Evolutionary conservation across 2,113 vertebrate species (phyloP), one percentile per base, ranked within the genome.

Genomic region (Globicephala melas): DNA sequence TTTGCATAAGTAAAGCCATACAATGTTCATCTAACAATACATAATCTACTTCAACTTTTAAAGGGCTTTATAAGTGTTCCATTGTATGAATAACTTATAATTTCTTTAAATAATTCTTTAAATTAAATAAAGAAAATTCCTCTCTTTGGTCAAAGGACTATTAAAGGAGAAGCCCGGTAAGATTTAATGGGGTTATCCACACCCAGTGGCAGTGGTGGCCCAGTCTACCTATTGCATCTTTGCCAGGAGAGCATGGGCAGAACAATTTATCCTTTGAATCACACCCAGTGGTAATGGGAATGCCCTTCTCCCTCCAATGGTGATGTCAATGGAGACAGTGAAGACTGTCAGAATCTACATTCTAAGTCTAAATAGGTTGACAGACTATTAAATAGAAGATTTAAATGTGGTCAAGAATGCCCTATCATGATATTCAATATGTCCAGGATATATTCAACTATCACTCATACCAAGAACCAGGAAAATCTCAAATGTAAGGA

Each of bases 261-360:
- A 25, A 1, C 23, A 31, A 31, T 2, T 3, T 7, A 23, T 17
- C 31, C 13, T 26, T 31, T 21, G 8, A 8, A 12, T 62, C 28
- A 17, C 0, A 17, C 2, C 25, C 28, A n/a, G 1, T 65, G 12
- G 8, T n/a, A 47, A 23, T 12, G 21, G 5, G 20, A 36, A 31
- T 23, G 70, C 28, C 6, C 20, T 74, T 68, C 25, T 82, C 21
- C 44, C 28, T 71, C n/a, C 18, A 70, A 23, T 8, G 10, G 3
- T 33, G 28, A 55, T 79, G 21, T 60, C 65, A 55, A 1, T 7
- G 53, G 15, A 44, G n/a, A 65, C 14, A 67, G 17, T 36, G 47
- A 84, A 17, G 28, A 2, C 6, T 68, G 18, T 26, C n/a, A 8
- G 11, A 65, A 38, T 41, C 28, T 47, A 9, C 3, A 23, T n/a